Percentiles rank a stretch among this genome's conserved stretches.
Evolutionary conservation across 2,113 vertebrate genomes (phyloP).

Genomic region (Tinamus guttatus): DNA sequence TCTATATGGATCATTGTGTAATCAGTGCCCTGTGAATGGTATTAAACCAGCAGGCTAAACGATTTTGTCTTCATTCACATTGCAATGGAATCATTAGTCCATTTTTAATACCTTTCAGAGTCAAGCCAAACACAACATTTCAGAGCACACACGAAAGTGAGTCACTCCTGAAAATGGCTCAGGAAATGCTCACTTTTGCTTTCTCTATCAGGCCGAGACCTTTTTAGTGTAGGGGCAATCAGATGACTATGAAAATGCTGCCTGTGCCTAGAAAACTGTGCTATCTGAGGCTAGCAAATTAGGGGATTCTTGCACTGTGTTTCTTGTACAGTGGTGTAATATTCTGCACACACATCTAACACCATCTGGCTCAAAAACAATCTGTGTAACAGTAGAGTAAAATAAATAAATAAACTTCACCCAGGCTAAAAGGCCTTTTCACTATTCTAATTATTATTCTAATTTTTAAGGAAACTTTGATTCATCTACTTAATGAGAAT

Average conservation of each 20-base stretch:
- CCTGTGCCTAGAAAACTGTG: background rate
- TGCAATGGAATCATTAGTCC: background rate
- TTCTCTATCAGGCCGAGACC: background rate
- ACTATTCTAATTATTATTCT: background rate
- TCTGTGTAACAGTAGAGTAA: background rate
- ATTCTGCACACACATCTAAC: background rate
- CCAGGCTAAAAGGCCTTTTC: background rate
- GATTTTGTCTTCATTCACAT: background rate
- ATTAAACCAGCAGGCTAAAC: background rate
- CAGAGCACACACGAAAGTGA: background rate
- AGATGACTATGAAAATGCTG: background rate
- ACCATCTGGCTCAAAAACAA: background rate
- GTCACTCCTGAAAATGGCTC: background rate
- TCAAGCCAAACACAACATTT: background rate
- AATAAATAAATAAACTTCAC: background rate
- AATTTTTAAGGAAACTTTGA: background rate
- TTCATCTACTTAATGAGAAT: background rate
- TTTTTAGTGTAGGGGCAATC: background rate
- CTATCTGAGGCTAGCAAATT: background rate
- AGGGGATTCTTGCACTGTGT: rapidly evolving
- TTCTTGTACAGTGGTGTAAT: background rate
- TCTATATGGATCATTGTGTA: background rate
- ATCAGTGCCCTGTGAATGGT: background rate
- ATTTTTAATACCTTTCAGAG: background rate
- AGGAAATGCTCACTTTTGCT: background rate